Evolutionary conservation across 1,140 invertebrate species (phyloP).

Genomic region (Aphelenchoides fujianensis): DNA sequence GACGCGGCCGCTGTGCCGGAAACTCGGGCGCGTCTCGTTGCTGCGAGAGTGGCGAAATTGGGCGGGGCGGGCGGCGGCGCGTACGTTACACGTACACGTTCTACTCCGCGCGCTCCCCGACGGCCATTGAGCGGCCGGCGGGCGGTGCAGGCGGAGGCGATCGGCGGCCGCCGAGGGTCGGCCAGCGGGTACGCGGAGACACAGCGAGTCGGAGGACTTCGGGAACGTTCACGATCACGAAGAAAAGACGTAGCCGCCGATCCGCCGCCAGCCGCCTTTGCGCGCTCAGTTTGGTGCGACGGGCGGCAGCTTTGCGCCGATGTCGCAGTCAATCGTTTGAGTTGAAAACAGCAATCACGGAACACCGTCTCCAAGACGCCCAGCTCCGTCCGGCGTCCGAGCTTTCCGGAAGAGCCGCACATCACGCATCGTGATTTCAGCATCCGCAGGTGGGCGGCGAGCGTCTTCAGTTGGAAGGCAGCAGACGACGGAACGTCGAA

Average conservation of each 20-base stretch:
- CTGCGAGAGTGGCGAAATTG: not conserved
- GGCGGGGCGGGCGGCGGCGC: not conserved
- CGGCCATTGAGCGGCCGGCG: too few relatives aligned
- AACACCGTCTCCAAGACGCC: not conserved
- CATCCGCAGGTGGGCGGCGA: not conserved
- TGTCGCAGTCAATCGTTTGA: conserved; percentile 2
- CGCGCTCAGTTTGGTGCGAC: not conserved
- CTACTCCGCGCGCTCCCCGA: not conserved
- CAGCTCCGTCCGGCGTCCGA: not conserved
- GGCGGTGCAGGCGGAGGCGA: not conserved
- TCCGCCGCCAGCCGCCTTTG: not conserved
- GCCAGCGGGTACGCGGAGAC: not conserved
- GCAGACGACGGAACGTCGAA: conserved; percentile 6
- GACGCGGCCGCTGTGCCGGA: too few relatives aligned
- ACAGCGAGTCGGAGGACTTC: conserved; percentile 6
- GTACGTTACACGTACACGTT: not conserved
- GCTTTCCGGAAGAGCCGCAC: not conserved
- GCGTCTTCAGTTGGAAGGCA: conserved; percentile 12
- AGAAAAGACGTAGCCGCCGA: conserved; percentile 16
- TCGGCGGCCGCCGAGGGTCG: not conserved
- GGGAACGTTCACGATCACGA: conserved; percentile 12
- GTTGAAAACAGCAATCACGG: not conserved
- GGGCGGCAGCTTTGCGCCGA: not conserved
- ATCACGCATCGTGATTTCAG: not conserved
- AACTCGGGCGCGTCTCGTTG: not conserved